Percentiles rank a stretch among this genome's conserved stretches.
Conservation (phyloP, 2,113 vertebrate species). For the Ictidomys tridecemlineatus region DNA sequence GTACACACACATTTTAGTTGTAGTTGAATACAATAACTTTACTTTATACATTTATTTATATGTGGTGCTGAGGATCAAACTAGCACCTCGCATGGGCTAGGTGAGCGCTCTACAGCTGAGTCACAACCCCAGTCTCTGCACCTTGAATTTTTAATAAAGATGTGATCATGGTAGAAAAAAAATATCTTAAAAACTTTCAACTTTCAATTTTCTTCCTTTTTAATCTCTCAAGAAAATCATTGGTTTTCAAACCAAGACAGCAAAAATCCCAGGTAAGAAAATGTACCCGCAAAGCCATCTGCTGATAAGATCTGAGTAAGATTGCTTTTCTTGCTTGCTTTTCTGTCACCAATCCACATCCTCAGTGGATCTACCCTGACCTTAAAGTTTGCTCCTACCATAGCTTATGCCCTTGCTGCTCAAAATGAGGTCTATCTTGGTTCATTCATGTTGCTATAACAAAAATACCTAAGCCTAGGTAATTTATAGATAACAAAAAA, state of each 20-base stretch:
- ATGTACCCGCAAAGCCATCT: background rate
- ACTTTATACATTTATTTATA: too few species aligned
- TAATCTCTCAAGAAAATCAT: conserved; percentile 37
- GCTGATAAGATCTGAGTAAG: background rate
- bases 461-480: background rate
- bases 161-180: background rate
- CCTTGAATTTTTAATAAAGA: background rate
- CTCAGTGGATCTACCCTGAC: background rate
- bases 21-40: too few species aligned
- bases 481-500: background rate
- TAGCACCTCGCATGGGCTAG: too few species aligned
- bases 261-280: conserved; percentile 49
- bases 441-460: background rate
- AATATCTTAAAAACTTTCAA: background rate
- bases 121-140: background rate
- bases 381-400: background rate
- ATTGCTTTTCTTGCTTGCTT: background rate
- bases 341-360: background rate
- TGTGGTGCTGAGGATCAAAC: too few species aligned
- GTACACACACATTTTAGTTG: too few species aligned
- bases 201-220: conserved; percentile 52
- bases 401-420: background rate
- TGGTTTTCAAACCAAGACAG: conserved; percentile 23
- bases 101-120: too few species aligned
- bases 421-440: background rate